Base-by-base conservation (phyloP, 2,888 invertebrate genomes). In the Labia minor region DNA sequence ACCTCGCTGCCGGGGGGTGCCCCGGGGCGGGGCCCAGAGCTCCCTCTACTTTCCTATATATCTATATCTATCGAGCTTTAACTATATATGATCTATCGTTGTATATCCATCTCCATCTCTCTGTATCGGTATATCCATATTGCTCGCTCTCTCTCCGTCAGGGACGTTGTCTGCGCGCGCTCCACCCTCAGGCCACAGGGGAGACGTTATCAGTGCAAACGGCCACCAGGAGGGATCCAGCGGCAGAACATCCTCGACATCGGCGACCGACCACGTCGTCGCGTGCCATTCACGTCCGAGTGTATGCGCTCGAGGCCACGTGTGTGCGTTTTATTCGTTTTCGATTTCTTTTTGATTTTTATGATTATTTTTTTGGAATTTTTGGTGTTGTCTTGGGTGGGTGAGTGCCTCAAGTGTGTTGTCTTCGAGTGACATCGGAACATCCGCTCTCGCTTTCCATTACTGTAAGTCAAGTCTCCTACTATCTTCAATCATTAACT, bases 161-260 rank as follows among this genome's bases (percentile, higher is more conserved):
- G 49, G 49, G 49, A 49, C 49, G 49, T 49, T 49, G 49, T 49
- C 49, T 49, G 49, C 49, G 49, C 49, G 49, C 49, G 49, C 49
- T 49, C 49, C 49, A 49, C 49, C 49, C 49, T 4, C 49, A 49
- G 49, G 49, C n/a, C 49, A 4, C 49, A 49, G 49, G 16, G 49
- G 49, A 49, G 49, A 49, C 26, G 26, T 26, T 26, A 26, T 26
- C 26, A 26, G 26, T 26, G 26, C 26, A 26, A 8, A 26, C 26
- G 26, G 26, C 4, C 26, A 26, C 26, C 26, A 26, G 26, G 26
- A 26, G 26, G 26, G 26, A 26, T 26, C 26, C 26, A 26, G 26
- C 26, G 26, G 4, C 26, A 26, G 26, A 26, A 26, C 49, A n/a
- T 49, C 49, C n/a, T 49, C 49, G 16, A 49, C 49, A 49, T 49